Evolutionary conservation across 2,797 vertebrate genomes (phyloP), one percentile per base, ranked within the genome.

Genomic region (Erithacus rubecula): DNA sequence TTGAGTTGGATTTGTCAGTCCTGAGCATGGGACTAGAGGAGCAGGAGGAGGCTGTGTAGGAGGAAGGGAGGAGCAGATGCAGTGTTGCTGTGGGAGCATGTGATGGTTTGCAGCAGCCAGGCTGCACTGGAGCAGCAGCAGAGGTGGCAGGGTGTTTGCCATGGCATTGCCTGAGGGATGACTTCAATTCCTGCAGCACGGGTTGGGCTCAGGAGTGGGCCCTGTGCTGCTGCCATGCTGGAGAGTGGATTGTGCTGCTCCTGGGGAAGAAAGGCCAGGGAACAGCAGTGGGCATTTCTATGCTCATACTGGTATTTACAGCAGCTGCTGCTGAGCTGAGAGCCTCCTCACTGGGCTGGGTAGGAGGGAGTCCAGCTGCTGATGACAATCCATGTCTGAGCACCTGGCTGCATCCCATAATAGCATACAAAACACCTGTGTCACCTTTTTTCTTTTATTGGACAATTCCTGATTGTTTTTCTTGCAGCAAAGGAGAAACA

Each of bases 101-200:
- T 1, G 4, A 5, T 32, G 58, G 71, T 17, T 17, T 9, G n/a
- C 24, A 52, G 55, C 6, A 1, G 68, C 47, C 1, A 2, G 10
- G 26, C 69, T 29, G 43, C 0, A 0, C 49, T 11, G 59, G 30
- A 65, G 56, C 75, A 17, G 34, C 1, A 0, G 44, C 80, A 53
- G 52, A 41, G 41, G 39, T 6, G 52, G 70, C 58, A 22, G 12
- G 30, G 8, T 2, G 7, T 19, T 72, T 22, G 55, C 53, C 27
- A 10, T 65, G 87, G 52, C 46, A 16, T 30, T 15, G 39, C 37
- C 1, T 4, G 13, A 69, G 72, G 29, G 32, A 15, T 6, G 30
- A 30, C 64, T 32, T 49, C 12, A 12, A 30, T 37, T 0, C 1
- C 75, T 56, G 84, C 41, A 46, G 13, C 27, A 9, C 2, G 3